phyloP scores from a whole-genome alignment of 2,113 vertebrate genomes.

The Archocentrus centrarchus region DNA sequence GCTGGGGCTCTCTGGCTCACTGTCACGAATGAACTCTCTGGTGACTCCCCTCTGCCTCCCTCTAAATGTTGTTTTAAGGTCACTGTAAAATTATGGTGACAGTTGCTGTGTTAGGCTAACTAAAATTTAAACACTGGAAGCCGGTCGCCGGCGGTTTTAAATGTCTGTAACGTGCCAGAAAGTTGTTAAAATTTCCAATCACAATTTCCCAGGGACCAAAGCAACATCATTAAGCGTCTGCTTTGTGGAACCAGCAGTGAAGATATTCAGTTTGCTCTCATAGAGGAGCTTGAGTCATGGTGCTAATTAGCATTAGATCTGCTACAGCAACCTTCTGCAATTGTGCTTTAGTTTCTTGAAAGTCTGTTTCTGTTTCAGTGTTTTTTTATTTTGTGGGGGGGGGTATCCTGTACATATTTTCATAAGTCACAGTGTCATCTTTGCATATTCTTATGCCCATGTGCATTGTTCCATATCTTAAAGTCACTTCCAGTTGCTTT shows the following conservation, averaged over 20 bases:
- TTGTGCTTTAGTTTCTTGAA: neutral
- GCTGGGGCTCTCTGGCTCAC: neutral
- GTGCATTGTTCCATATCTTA: slow-evolving; percentile 14
- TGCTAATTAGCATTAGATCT: neutral
- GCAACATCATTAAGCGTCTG: neutral
- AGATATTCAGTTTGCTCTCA: neutral
- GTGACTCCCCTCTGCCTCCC: neutral
- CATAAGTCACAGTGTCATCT: neutral
- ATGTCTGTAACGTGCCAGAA: neutral
- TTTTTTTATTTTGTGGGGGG: neutral
- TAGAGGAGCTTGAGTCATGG: neutral
- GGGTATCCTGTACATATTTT: neutral
- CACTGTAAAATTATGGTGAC: neutral
- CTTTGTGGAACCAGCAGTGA: neutral
- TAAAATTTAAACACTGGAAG: neutral
- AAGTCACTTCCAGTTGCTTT: slow-evolving; percentile 18
- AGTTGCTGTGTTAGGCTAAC: neutral
- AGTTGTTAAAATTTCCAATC: neutral
- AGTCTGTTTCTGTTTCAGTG: neutral
- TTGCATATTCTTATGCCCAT: neutral
- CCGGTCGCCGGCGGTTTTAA: neutral
- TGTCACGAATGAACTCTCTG: neutral
- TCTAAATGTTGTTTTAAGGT: neutral
- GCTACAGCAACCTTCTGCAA: neutral
- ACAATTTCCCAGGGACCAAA: neutral